phyloP scores from a whole-genome alignment of 2,113 vertebrate genomes.

The Callionymus lyra region DNA sequence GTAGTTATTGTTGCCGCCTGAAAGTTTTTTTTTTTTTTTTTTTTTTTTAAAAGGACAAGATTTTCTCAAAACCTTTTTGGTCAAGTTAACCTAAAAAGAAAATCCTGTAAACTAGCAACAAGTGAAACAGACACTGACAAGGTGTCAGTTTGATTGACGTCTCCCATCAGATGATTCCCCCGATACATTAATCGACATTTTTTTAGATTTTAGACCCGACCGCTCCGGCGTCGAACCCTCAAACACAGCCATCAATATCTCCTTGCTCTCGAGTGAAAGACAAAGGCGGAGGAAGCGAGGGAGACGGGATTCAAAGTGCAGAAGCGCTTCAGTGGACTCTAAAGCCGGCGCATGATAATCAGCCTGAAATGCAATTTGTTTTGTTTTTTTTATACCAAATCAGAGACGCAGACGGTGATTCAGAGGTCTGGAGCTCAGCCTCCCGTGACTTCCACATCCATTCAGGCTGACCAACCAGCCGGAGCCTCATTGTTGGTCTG shows the following conservation, averaged over 20 bases:
- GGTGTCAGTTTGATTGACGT: not conserved
- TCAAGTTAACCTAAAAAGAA: too few relatives aligned
- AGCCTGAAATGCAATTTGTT: slow-evolving; percentile 20
- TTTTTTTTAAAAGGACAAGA: too few relatives aligned
- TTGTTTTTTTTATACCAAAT: slow-evolving; percentile 24
- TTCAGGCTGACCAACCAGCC: slow-evolving; percentile 20
- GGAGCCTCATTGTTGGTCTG: slow-evolving; percentile 14
- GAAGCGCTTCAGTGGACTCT: slow-evolving; percentile 25
- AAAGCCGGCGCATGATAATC: slow-evolving; percentile 20
- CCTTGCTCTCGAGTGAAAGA: slow-evolving; percentile 17
- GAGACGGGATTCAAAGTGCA: slow-evolving; percentile 7
- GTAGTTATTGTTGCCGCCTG: too few relatives aligned
- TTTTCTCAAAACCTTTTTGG: too few relatives aligned
- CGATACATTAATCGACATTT: slow-evolving; percentile 13
- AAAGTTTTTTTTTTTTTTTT: too few relatives aligned
- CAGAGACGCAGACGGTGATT: slow-evolving; percentile 10
- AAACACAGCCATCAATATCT: slow-evolving; percentile 13
- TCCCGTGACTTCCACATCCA: slow-evolving; percentile 9
- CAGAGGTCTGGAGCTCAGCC: slow-evolving; percentile 7
- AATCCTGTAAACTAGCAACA: too few relatives aligned
- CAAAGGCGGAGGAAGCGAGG: slow-evolving; percentile 15
- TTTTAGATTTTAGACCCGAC: slow-evolving; percentile 11
- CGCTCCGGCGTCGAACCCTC: slow-evolving; percentile 8
- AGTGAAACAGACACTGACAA: not conserved
- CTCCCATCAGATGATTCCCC: not conserved